phyloP scores from a whole-genome alignment of 2,888 invertebrate genomes.

The Latrodectus hesperus region DNA sequence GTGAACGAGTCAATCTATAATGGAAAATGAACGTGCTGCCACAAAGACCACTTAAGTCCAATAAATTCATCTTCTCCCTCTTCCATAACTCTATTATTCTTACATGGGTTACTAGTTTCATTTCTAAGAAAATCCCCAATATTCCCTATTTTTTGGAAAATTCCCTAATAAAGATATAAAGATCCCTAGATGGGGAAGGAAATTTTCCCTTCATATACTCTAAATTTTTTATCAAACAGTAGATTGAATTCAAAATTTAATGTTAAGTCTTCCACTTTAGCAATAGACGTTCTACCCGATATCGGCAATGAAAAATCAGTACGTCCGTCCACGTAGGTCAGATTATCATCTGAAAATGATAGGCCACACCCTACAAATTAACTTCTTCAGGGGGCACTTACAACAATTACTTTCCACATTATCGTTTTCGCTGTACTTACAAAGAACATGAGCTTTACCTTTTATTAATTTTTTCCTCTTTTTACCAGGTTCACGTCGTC shows the following conservation, averaged over 20 bases:
- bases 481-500: conserved; percentile 11
- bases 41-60: conserved; percentile 26
- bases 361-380: conserved; percentile 68
- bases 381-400: conserved; percentile 67
- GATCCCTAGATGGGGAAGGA: not conserved
- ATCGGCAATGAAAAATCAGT: conserved; percentile 51
- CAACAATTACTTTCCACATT: conserved; percentile 69
- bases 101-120: not conserved
- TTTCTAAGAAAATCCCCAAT: no score
- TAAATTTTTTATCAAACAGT: no score
- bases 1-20: conserved; percentile 60
- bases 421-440: conserved; percentile 69
- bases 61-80: conserved; percentile 50
- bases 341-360: conserved; percentile 66
- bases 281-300: not conserved
- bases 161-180: not conserved
- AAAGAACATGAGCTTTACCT: conserved; percentile 65
- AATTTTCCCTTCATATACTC: no score
- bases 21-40: conserved; percentile 50
- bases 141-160: not conserved
- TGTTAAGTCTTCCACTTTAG: conserved; percentile 48
- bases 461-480: conserved; percentile 6
- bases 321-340: conserved; percentile 59
- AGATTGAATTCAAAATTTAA: no score
- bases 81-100: not conserved